Evolutionary conservation across 2,113 vertebrate species (phyloP).

Genomic region (Ia io): DNA sequence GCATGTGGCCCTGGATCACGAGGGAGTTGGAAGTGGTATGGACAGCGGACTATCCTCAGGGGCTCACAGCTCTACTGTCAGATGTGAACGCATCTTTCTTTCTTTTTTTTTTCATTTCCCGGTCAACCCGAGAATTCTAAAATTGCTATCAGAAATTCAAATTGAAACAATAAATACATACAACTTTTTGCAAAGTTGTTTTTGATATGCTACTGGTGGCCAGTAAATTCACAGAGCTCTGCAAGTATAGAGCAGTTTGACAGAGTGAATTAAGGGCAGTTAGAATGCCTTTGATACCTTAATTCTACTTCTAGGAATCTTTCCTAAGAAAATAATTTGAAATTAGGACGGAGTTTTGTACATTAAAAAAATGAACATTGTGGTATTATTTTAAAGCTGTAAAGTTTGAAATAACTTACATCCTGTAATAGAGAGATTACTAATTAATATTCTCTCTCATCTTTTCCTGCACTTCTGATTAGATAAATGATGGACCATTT

Average conservation of each 20-base stretch:
- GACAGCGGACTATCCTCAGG: not conserved
- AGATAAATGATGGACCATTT: not conserved
- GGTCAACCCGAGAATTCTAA: not conserved
- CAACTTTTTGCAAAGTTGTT: not conserved
- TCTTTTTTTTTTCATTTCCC: not conserved
- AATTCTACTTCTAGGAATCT: not conserved
- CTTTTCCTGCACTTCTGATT: not conserved
- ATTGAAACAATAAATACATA: not conserved
- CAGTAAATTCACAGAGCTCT: not conserved
- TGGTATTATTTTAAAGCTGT: not conserved
- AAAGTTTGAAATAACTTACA: not conserved
- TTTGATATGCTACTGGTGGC: not conserved
- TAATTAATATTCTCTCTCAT: not conserved
- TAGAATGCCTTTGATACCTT: not conserved
- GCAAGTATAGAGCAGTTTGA: not conserved
- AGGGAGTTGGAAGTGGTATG: conserved; percentile 96
- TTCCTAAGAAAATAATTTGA: conserved; percentile 24
- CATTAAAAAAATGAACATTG: not conserved
- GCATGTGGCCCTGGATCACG: conserved; percentile 90
- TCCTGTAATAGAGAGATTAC: not conserved
- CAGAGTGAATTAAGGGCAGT: not conserved
- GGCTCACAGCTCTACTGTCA: not conserved
- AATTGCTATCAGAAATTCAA: not conserved
- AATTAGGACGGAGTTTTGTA: not conserved
- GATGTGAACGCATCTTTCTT: not conserved